These are phyloP conservation scores for Coracias cyanogaster DNA, from an alignment of 2,797 vertebrate genomes.

Conservation along the genomic window DNA sequence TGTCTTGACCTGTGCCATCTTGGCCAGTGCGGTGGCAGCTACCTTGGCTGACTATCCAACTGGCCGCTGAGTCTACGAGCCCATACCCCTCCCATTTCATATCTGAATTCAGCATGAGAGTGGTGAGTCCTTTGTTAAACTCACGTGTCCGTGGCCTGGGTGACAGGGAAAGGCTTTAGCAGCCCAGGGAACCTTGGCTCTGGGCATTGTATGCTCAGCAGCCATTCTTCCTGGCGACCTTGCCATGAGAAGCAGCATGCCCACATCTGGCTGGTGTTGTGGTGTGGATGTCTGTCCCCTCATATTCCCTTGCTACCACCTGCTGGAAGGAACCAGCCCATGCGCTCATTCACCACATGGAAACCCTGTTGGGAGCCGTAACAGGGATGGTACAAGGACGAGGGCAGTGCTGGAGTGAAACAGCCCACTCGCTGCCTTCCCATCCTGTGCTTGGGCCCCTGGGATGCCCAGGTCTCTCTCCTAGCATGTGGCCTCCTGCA, in stretches of 20 bases:
- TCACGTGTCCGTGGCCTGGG: not conserved
- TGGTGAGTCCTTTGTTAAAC: not conserved
- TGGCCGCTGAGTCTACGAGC: rapidly evolving
- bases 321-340: slow-evolving; percentile 65
- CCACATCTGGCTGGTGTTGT: rapidly evolving
- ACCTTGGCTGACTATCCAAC: not conserved
- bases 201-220: not conserved
- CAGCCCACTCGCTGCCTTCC: rapidly evolving
- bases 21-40: not conserved
- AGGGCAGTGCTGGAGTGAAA: not conserved
- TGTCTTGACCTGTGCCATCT: not conserved
- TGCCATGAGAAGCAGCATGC: not conserved
- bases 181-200: not conserved
- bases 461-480: rapidly evolving
- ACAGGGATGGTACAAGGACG: rapidly evolving
- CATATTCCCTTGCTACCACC: slow-evolving; percentile 60
- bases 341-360: rapidly evolving
- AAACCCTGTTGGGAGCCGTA: not conserved
- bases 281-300: not conserved
- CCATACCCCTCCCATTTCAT: rapidly evolving
- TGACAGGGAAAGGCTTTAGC: not conserved
- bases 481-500: rapidly evolving
- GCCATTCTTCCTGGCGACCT: not conserved
- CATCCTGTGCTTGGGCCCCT: rapidly evolving
- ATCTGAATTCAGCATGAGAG: not conserved